Base-by-base conservation (phyloP, 1,140 invertebrate species). In the Pachypeltis micranthus region DNA sequence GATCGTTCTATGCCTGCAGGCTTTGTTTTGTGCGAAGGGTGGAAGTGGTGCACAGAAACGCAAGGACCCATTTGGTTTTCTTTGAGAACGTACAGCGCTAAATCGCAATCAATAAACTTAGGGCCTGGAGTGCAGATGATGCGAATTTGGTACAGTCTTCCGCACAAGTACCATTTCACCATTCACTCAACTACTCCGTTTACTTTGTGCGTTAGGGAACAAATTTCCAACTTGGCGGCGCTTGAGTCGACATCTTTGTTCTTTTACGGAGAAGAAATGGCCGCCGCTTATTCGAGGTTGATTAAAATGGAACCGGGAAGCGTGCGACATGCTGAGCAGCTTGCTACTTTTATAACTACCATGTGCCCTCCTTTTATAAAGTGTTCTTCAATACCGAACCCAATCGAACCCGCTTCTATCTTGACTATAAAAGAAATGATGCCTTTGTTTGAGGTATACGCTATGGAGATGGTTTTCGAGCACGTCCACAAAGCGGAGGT, bases 1-100 rank as follows among this genome's bases (percentile, higher is more conserved):
- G 26, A 56, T 16, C 31, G 31, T 10, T 24, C 3, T 1, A 25
- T 24, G 25, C 21, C 54, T 24, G 21, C 54, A 14, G 54, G 54
- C 16, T 56, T 24, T 24, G 26, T 56, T 2, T 14, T 25, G 23
- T 56, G 54, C 54, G 54, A 56, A 56, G 54, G 54, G 3, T 56
- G 25, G 21, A 3, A 25, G 2, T 56, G 54, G 54, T 1, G 54
- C 3, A 24, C 16, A 16, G 25, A 56, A 14, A 24, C 54, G 3
- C 54, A 56, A 56, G 54, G 54, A 25, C 54, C 54, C 16, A 26
- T 56, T 24, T 56, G 54, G 54, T 56, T 56, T 25, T 24, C 19
- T 56, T 16, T 56, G 3, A 1, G 54, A 2, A 56, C 54, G 2
- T 25, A 25, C 21, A 25, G 54, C 2, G 25, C 25, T 2, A 3